Evolutionary conservation across 2,113 vertebrate species (phyloP), one percentile per base, ranked within the genome.

Genomic region (Nothocercus julius): DNA sequence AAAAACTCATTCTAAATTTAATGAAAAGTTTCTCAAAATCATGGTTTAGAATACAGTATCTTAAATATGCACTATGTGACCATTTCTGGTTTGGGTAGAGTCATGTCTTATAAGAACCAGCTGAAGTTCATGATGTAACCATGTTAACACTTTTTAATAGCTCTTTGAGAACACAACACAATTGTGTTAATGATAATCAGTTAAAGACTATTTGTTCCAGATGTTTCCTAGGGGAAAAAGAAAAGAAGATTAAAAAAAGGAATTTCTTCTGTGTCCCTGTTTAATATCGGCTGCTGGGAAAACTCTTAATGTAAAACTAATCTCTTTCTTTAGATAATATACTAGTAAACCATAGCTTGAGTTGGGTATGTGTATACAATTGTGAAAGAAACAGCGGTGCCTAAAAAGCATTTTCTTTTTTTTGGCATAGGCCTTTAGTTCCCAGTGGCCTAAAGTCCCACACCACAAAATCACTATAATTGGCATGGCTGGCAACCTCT

Each of bases 101-200:
- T 95, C 82, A 47, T 92, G 93, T 75, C 82, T 97, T 97, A 96
- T 94, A 92, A 92, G 85, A 97, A 97, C 84, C 93, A 97, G 97
- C 97, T 97, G 95, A 97, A 96, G 61, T 88, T 94, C 96, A 96
- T 97, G 95, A 97, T 96, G 93, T 97, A 97, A 97, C 90, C 80
- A 85, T 95, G 97, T 97, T 97, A 97, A 97, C 95, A 96, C 82
- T 59, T 97, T 97, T 98, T 97, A 97, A 97, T 97, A 97, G 97
- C 92, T 94, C 89, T 97, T 82, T 92, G 94, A 97, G 94, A 97
- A 95, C 32, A 42, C 80, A 89, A 78, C 40, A 92, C 93, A 91
- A 95, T 94, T 80, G 79, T 93, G 88, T 86, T 97, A 97, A 96
- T 96, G 82, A 93, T 95, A 95, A 96, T 96, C 95, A 96, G 92